A percentile compares a stretch with the other conserved stretches of the same genome.
Conservation (phyloP, 2,797 vertebrate species). For the Rhodeus uyekii region DNA sequence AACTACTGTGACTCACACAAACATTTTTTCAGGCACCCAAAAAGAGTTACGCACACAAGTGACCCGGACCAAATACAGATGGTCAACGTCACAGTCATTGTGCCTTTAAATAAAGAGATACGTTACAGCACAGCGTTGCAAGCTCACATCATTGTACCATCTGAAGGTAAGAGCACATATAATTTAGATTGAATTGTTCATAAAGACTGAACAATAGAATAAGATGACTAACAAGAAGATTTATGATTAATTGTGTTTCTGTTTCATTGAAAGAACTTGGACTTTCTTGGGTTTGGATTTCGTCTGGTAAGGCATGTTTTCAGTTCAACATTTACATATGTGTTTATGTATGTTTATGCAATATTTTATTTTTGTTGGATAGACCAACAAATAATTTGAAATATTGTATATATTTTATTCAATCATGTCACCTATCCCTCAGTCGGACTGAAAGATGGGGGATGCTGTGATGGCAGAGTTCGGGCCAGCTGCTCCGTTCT, state of each 20-base stretch:
- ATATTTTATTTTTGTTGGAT: not conserved
- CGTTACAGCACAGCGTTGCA: conserved; percentile 1
- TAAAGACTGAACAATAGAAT: not conserved
- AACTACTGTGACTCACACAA: not conserved
- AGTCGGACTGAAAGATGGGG: conserved; percentile 41
- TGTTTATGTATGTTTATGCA: not conserved
- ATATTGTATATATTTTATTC: not conserved
- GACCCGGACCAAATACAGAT: conserved; percentile 49
- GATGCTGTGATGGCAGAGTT: conserved; percentile 70
- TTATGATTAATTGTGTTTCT: not conserved
- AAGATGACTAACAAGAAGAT: not conserved
- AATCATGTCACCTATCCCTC: not conserved
- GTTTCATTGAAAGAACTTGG: conserved; percentile 15
- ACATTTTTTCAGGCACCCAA: conserved; percentile 32
- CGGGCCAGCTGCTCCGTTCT: conserved; percentile 70
- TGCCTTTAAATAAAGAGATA: conserved; percentile 47
- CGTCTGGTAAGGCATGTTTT: conserved; percentile 27
- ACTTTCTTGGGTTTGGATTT: conserved; percentile 29
- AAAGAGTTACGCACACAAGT: conserved; percentile 26
- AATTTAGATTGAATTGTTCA: not conserved
- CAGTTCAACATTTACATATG: not conserved
- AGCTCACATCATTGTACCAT: conserved; percentile 27
- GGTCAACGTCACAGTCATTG: conserved; percentile 44
- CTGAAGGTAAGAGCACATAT: conserved; percentile 44
- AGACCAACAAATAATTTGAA: not conserved